Evolutionary conservation across 2,113 vertebrate species (phyloP).

Genomic region (Hiodon tergisus): DNA sequence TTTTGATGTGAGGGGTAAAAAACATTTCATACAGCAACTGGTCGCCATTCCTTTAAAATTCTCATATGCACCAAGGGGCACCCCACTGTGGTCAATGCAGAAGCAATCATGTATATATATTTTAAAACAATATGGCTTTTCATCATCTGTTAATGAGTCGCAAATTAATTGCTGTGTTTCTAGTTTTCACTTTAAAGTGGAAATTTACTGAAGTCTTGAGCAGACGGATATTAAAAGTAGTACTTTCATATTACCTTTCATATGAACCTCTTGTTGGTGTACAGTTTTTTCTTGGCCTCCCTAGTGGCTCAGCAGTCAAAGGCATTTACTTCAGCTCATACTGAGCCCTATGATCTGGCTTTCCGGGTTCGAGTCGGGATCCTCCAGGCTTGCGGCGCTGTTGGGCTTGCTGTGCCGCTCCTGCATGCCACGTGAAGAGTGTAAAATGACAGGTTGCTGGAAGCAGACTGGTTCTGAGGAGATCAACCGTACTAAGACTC

Average conservation of each 20-base stretch:
- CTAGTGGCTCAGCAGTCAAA: too few relatives aligned
- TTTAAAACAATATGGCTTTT: slow-evolving; percentile 14
- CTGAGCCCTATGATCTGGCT: background rate
- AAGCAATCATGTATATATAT: background rate
- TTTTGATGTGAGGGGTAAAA: background rate
- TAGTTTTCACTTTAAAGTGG: slow-evolving; percentile 30
- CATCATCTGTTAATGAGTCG: slow-evolving; percentile 22
- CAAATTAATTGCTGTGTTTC: slow-evolving; percentile 31
- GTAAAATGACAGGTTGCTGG: too few relatives aligned
- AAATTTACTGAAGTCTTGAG: slow-evolving; percentile 25
- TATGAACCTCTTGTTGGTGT: slow-evolving; percentile 7
- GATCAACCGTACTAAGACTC: too few relatives aligned
- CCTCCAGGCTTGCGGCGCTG: too few relatives aligned
- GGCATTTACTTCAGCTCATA: background rate
- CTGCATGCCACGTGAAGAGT: too few relatives aligned
- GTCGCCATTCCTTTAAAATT: background rate
- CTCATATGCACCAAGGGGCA: background rate
- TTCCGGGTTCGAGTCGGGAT: too few relatives aligned
- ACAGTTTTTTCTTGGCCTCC: too few relatives aligned
- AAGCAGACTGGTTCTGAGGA: too few relatives aligned
- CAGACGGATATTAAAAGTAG: slow-evolving; percentile 27
- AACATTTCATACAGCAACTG: background rate
- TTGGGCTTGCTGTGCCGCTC: too few relatives aligned
- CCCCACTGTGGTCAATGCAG: background rate
- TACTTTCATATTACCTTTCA: slow-evolving; percentile 17